Evolutionary conservation across 2,113 vertebrate genomes (phyloP).

Genomic region (Hypocryptadius cinnamomeus): DNA sequence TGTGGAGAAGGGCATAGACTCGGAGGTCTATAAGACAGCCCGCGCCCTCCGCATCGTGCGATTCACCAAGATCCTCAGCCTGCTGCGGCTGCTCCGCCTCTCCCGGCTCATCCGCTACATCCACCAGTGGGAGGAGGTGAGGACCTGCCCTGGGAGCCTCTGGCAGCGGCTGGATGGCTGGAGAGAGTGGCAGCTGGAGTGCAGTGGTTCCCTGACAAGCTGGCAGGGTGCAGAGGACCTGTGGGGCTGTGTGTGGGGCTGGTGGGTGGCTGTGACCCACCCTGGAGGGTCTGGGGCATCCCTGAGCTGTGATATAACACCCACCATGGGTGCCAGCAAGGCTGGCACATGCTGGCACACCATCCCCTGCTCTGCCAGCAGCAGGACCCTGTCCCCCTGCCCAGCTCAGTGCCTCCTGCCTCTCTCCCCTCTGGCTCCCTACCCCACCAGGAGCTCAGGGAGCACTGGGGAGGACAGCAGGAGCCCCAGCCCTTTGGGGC

Average conservation of each 20-base stretch:
- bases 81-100: conserved; percentile 92
- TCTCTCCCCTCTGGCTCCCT: neutral
- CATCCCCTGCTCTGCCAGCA: neutral
- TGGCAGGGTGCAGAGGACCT: neutral
- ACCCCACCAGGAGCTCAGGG: neutral
- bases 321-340: neutral
- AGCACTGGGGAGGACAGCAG: neutral
- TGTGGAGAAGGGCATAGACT: conserved; percentile 97
- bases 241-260: neutral
- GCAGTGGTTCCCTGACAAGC: neutral
- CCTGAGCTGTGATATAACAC: neutral
- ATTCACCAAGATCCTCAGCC: conserved; percentile 96
- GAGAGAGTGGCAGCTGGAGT: fast-evolving
- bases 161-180: neutral
- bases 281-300: neutral
- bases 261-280: neutral
- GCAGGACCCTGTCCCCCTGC: neutral
- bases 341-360: neutral
- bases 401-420: neutral
- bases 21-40: conserved; percentile 95
- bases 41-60: conserved; percentile 92
- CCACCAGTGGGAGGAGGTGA: conserved; percentile 99
- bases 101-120: conserved; percentile 97
- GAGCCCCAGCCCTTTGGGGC: fast-evolving
- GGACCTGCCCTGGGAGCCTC: neutral